These are phyloP conservation scores for Entelurus aequoreus DNA, from an alignment of 2,113 vertebrate species.

Conservation along the genomic window DNA sequence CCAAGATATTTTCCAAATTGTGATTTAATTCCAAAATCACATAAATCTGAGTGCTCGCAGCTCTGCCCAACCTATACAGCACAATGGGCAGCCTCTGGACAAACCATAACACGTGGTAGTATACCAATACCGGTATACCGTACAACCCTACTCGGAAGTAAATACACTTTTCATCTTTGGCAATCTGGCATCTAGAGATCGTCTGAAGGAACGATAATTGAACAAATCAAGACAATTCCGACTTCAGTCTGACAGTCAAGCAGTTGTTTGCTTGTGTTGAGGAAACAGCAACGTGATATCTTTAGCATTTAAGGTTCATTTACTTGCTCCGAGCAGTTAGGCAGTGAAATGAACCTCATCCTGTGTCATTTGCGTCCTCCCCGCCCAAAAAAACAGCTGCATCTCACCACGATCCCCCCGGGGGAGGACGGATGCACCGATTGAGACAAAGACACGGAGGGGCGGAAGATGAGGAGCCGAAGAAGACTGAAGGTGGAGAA, in stretches of 20 bases:
- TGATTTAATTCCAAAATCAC: too few species aligned
- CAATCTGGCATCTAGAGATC: too few species aligned
- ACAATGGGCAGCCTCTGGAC: too few species aligned
- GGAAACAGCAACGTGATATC: constrained; percentile 4
- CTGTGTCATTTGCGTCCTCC: constrained; percentile 29
- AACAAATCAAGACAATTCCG: too few species aligned
- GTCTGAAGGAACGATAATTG: too few species aligned
- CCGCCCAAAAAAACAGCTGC: constrained; percentile 33
- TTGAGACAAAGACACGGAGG: background rate
- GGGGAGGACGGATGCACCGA: constrained; percentile 21
- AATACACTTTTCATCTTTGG: too few species aligned
- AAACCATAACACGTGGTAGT: too few species aligned
- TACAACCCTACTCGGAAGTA: too few species aligned
- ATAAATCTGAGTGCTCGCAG: too few species aligned
- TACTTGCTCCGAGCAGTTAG: constrained; percentile 26
- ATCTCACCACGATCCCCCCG: constrained; percentile 31
- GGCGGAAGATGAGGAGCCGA: background rate
- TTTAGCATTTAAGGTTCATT: constrained; percentile 29
- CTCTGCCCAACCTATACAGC: too few species aligned
- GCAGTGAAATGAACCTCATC: constrained; percentile 58
- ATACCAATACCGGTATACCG: too few species aligned
- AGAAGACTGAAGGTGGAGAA: constrained; percentile 1
- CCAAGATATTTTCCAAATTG: too few species aligned
- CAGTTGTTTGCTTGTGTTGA: constrained; percentile 8
- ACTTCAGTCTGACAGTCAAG: constrained; percentile 3